Conservation (phyloP, 2,888 invertebrate genomes). For the Dasysyrphus tricinctus region DNA sequence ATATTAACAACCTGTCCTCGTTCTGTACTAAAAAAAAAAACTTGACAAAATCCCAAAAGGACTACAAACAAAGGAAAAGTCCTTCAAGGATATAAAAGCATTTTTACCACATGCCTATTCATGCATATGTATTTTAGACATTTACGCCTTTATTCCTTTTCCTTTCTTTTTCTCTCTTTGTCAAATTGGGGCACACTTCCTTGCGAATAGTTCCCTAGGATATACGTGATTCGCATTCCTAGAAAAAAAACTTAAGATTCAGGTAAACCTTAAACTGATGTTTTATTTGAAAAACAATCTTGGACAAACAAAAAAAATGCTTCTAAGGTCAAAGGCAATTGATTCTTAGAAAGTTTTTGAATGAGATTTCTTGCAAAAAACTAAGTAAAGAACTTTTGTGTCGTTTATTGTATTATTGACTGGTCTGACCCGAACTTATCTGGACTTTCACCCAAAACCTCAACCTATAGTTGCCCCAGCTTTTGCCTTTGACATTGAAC, state of each 20-base stretch:
- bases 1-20: constrained; percentile 9
- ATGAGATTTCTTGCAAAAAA: background rate
- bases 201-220: background rate
- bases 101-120: background rate
- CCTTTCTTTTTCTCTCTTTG: background rate
- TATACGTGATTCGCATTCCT: background rate
- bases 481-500: constrained; percentile 2
- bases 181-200: constrained; percentile 4
- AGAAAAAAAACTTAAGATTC: constrained; percentile 13
- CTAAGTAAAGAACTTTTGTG: background rate
- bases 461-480: background rate
- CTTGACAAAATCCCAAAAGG: constrained; percentile 3
- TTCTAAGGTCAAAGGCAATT: background rate
- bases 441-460: background rate
- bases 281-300: background rate
- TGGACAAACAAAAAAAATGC: background rate
- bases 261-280: background rate
- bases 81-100: background rate
- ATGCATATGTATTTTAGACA: background rate
- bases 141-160: background rate
- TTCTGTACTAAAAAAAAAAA: background rate
- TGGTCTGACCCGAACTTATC: constrained; percentile 8
- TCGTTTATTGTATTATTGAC: constrained; percentile 4
- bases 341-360: background rate
- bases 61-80: background rate